phyloP scores from a whole-genome alignment of 2,888 invertebrate genomes.

The Danaus chrysippus region DNA sequence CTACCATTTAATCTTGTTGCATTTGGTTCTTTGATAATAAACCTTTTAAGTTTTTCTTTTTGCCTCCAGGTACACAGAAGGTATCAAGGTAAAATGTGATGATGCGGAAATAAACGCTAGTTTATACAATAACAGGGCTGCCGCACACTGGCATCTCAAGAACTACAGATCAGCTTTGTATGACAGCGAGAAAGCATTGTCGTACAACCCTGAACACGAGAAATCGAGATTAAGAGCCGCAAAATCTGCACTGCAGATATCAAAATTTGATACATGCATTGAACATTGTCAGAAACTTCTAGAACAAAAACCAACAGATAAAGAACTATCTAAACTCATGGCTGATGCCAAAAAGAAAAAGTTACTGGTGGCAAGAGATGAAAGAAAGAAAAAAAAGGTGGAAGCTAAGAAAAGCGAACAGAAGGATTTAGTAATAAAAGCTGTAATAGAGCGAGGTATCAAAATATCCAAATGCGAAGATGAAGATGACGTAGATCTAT shows the following conservation, averaged over 20 bases:
- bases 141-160: conserved; percentile 90
- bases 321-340: conserved; percentile 59
- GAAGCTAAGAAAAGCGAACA: conserved; percentile 65
- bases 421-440: conserved; percentile 57
- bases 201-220: conserved; percentile 85
- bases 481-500: conserved; percentile 68
- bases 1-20: no score
- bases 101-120: conserved; percentile 85
- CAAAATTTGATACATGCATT: conserved; percentile 84
- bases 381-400: conserved; percentile 70
- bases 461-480: conserved; percentile 76
- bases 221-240: conserved; percentile 89
- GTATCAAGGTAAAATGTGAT: conserved; percentile 87
- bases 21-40: no score
- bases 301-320: conserved; percentile 74
- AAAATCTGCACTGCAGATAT: conserved; percentile 83
- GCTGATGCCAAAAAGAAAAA: conserved; percentile 70
- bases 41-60: no score
- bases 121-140: conserved; percentile 94
- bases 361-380: conserved; percentile 73
- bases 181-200: conserved; percentile 89
- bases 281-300: conserved; percentile 85
- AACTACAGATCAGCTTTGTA: conserved; percentile 88
- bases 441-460: conserved; percentile 69
- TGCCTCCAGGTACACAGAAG: conserved; percentile 89